A percentile compares a stretch with the other conserved stretches of the same genome.
Conservation (phyloP, 2,113 vertebrate genomes). For the Tachuris rubrigastra region DNA sequence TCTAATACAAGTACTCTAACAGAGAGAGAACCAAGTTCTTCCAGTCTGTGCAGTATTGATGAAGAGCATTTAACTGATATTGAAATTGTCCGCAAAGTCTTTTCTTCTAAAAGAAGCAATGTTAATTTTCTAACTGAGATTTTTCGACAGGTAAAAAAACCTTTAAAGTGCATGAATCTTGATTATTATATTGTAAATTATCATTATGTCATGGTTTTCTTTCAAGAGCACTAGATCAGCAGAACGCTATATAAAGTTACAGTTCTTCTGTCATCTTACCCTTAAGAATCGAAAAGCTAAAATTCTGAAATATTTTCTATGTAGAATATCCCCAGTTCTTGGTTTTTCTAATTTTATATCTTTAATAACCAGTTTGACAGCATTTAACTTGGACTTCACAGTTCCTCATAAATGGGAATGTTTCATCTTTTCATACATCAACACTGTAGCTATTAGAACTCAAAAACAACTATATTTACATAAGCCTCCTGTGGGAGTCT, state of each 20-base stretch:
- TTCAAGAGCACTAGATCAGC: neutral
- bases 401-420: neutral
- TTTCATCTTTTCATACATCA: neutral
- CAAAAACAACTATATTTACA: neutral
- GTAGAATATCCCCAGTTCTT: neutral
- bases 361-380: neutral
- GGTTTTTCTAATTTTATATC: neutral
- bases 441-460: neutral
- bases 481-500: neutral
- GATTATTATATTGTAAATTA: neutral
- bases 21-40: slow-evolving; percentile 96
- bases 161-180: neutral
- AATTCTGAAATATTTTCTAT: neutral
- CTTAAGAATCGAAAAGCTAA: neutral
- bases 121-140: slow-evolving; percentile 99
- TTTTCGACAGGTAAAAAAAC: slow-evolving; percentile 91
- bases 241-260: neutral
- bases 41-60: slow-evolving; percentile 97
- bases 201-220: neutral
- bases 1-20: slow-evolving; percentile 98
- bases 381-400: neutral
- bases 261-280: neutral
- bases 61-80: slow-evolving; percentile 97
- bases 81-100: slow-evolving; percentile 94
- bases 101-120: slow-evolving; percentile 92